Evolutionary conservation across 2,797 vertebrate genomes (phyloP), one percentile per base, ranked within the genome.

Genomic region (Sorex maritimensis): DNA sequence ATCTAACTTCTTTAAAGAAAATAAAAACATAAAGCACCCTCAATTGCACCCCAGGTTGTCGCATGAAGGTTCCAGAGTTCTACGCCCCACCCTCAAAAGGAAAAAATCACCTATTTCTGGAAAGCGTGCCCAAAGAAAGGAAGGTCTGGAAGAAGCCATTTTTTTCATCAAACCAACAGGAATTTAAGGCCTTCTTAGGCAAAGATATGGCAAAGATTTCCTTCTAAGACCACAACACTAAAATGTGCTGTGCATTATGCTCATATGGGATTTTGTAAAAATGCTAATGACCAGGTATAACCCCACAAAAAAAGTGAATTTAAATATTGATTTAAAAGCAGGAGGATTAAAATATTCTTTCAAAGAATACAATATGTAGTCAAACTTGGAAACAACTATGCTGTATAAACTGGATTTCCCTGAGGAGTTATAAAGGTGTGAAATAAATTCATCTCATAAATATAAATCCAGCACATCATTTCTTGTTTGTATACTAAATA

Each of bases 381-480:
- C 19, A 82, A 74, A 75, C 28, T 82, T 19, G 8, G n/a, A 67
- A 82, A 67, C 11, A 28, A 41, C 44, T 41, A 55, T 41, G 7
- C 2, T 26, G 21, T 8, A 73, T 12, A 73, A 41, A 49, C 58
- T 52, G 10, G 5, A 65, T 74, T 74, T 81, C 44, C 30, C 41
- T 65, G 58, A 75, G 26, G 46, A n/a, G 19, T 67, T 55, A 30
- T n/a, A 61, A 71, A 55, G 46, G 4, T 73, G 44, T 82, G n/a
- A 82, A 75, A 75, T 65, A 81, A 72, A 23, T n/a, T 89, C n/a
- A 81, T 67, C 38, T 74, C 41, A 67, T 12, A 82, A 81, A 74
- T 74, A 41, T 14, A 41, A 38, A 55, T 74, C 23, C 1, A 81
- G 46, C 34, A 81, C 3, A 68, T 6, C 17, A 44, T 0, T 86